Base-by-base conservation (phyloP, 1,140 invertebrate species). In the Bombus waltoni region DNA sequence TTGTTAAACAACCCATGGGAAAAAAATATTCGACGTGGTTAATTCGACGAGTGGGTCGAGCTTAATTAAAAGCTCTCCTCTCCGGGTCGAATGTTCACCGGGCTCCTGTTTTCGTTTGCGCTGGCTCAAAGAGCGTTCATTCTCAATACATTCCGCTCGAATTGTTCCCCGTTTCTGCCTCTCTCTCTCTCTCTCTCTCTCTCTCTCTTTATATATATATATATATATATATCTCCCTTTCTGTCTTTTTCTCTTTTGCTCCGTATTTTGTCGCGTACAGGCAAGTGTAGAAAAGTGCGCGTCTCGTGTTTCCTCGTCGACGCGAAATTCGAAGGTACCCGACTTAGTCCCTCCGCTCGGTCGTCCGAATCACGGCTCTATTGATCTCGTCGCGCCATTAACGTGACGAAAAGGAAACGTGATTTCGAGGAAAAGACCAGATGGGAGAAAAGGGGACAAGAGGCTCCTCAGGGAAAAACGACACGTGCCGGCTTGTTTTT, bases 41-140 rank as follows among this genome's bases (percentile, higher is more conserved):
- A 57, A 78, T 57, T 70, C 82, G n/a, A 70, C 44, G 44, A 83
- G 65, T 59, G 72, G 57, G 3, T 28, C 57, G 53, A 11, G 62
- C 28, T 83, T 83, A 77, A 83, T 83, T 83, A 83, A 83, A 83
- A 57, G 59, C 32, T 32, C 13, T 38, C 6, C 44, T 32, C 62
- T 76, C 73, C 74, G 42, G 81, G 35, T 53, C 81, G 65, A 77
- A 83, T 32, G 62, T 66, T 66, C 18, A 44, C 8, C 44, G 44
- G 25, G 35, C 38, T 28, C 42, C 65, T 57, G 47, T 59, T 76
- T 83, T 70, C 66, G 65, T 78, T 83, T 59, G 40, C 59, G 18
- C 44, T 11, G 10, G n/a, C 13, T 59, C 80, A 62, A 62, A 57
- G 70, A 72, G 8, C 72, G 77, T 28, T n/a, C 9, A 8, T n/a